Conservation (phyloP, 2,888 invertebrate species). For the Athalia cordata region DNA sequence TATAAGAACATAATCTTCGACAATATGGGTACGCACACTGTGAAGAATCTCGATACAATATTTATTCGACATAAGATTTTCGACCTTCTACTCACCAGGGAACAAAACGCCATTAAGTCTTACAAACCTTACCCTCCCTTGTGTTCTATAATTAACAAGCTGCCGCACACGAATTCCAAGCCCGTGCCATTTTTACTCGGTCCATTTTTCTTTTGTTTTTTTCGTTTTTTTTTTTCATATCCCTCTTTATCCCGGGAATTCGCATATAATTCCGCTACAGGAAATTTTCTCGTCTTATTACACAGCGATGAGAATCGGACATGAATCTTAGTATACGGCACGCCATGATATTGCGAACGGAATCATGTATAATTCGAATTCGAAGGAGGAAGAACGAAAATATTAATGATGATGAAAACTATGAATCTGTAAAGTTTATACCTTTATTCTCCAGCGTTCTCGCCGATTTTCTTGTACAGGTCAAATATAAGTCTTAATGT, state of each 20-base stretch:
- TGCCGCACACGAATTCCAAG: neutral
- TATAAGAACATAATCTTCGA: neutral
- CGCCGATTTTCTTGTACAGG: too few relatives aligned
- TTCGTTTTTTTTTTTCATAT: neutral
- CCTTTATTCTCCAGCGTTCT: too few relatives aligned
- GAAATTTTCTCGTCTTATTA: too few relatives aligned
- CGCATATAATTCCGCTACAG: too few relatives aligned
- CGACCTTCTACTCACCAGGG: slow-evolving; percentile 7
- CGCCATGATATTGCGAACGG: too few relatives aligned
- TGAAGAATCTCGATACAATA: neutral
- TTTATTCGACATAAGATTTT: slow-evolving; percentile 11
- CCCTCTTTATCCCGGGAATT: neutral
- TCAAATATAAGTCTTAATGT: neutral
- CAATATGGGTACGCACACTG: too few relatives aligned
- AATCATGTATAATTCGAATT: too few relatives aligned
- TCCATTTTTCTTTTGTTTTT: neutral
- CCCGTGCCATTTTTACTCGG: neutral
- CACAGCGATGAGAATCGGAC: too few relatives aligned
- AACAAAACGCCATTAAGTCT: slow-evolving; percentile 11
- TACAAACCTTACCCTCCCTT: neutral
- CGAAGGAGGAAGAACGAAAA: too few relatives aligned
- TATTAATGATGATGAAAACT: too few relatives aligned
- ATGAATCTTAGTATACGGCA: too few relatives aligned
- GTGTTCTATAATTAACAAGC: slow-evolving; percentile 7
- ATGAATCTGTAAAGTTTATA: too few relatives aligned